These are phyloP conservation scores for Rhizomys pruinosus DNA, from an alignment of 2,113 vertebrate species.

Conservation along the genomic window DNA sequence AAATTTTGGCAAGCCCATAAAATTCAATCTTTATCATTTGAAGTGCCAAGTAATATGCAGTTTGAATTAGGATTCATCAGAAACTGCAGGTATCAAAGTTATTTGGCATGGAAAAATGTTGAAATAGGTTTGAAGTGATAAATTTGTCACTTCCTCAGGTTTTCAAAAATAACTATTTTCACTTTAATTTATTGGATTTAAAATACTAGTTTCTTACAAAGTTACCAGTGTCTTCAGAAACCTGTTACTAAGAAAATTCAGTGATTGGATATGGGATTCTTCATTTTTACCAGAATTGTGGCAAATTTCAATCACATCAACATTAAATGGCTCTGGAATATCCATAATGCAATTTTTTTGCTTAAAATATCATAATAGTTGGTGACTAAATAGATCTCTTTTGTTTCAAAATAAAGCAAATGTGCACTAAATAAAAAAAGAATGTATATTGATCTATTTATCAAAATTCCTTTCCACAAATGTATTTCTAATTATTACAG, in stretches of 20 bases:
- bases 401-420: slow-evolving; percentile 28
- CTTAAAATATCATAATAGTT: background rate
- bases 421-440: slow-evolving; percentile 33
- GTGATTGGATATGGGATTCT: background rate
- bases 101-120: background rate
- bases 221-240: background rate
- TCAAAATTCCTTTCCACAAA: slow-evolving; percentile 47
- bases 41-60: slow-evolving; percentile 10
- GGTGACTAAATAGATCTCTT: background rate
- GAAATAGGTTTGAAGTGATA: background rate
- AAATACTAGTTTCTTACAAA: background rate
- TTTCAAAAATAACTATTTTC: background rate
- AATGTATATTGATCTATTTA: background rate
- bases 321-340: background rate
- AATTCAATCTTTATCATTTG: slow-evolving; percentile 22
- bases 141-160: background rate
- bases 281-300: background rate
- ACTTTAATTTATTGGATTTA: background rate
- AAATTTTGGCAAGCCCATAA: background rate
- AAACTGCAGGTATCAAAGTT: slow-evolving; percentile 6
- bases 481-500: slow-evolving; percentile 44
- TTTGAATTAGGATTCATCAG: slow-evolving; percentile 31
- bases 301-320: background rate
- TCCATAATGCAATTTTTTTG: background rate
- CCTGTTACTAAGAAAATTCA: background rate